phyloP scores from a whole-genome alignment of 1,140 invertebrate genomes.

The Cyphomyrmex costatus region DNA sequence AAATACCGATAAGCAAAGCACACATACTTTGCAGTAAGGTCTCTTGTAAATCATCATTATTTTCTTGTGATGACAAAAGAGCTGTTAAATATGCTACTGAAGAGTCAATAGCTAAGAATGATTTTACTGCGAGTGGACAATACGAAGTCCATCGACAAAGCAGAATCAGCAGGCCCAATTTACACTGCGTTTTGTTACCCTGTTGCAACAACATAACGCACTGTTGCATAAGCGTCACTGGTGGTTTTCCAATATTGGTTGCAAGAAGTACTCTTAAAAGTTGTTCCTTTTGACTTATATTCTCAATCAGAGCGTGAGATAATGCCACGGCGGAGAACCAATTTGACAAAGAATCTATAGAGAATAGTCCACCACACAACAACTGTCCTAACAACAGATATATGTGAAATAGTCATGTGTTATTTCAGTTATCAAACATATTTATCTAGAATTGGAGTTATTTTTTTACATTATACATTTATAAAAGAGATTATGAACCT shows the following conservation, averaged over 20 bases:
- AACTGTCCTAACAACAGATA: slow-evolving; percentile 91
- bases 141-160: slow-evolving; percentile 96
- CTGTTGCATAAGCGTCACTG: slow-evolving; percentile 96
- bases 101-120: slow-evolving; percentile 94
- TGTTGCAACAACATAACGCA: slow-evolving; percentile 94
- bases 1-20: slow-evolving; percentile 97
- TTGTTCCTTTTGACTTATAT: slow-evolving; percentile 96
- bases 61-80: slow-evolving; percentile 90
- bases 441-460: slow-evolving; percentile 5
- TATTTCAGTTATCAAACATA: neutral
- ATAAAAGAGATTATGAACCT: slow-evolving; percentile 71
- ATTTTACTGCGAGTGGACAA: slow-evolving; percentile 94
- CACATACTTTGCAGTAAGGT: slow-evolving; percentile 91
- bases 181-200: slow-evolving; percentile 94
- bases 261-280: slow-evolving; percentile 96
- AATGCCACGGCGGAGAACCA: slow-evolving; percentile 98
- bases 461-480: neutral
- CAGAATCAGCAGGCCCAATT: slow-evolving; percentile 97
- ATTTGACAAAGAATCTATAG: slow-evolving; percentile 96
- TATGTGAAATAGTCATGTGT: slow-evolving; percentile 55
- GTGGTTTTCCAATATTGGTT: slow-evolving; percentile 93
- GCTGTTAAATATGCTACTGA: slow-evolving; percentile 95
- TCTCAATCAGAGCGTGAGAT: slow-evolving; percentile 96
- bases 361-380: slow-evolving; percentile 98
- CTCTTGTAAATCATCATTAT: slow-evolving; percentile 91